Conservation (phyloP, 2,113 vertebrate species). For the Blennius ocellaris region DNA sequence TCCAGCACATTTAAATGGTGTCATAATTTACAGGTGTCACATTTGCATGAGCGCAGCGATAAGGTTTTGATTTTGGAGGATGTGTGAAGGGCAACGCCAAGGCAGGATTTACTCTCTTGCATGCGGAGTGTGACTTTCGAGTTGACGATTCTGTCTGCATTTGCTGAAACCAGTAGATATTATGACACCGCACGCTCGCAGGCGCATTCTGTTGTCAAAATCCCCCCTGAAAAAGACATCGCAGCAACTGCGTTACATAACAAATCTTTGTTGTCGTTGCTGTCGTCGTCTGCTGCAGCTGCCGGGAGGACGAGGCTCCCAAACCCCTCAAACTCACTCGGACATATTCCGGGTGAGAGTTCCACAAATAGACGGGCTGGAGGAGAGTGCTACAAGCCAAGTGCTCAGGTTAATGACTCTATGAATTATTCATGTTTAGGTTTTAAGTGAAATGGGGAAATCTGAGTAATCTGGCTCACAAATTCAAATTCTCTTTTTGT, state of each 20-base stretch:
- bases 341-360: constrained; percentile 51
- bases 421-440: constrained; percentile 77
- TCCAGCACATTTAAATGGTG: neutral
- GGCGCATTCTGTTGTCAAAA: constrained; percentile 30
- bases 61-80: constrained; percentile 1
- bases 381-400: constrained; percentile 70
- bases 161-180: constrained; percentile 32
- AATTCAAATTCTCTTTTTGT: no score
- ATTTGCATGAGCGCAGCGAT: constrained; percentile 3
- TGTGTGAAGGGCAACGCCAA: constrained; percentile 10
- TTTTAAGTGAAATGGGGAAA: constrained; percentile 54
- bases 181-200: constrained; percentile 16
- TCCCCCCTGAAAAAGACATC: constrained; percentile 14
- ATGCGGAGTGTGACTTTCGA: no score
- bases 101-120: neutral
- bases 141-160: constrained; percentile 5
- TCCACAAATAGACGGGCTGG: constrained; percentile 42
- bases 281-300: constrained; percentile 37
- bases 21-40: constrained; percentile 5
- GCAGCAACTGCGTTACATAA: constrained; percentile 50
- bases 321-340: constrained; percentile 60
- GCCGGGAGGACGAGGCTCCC: constrained; percentile 40
- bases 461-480: constrained; percentile 57
- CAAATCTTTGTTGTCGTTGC: constrained; percentile 47
- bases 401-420: constrained; percentile 74